A percentile compares a stretch with the other conserved stretches of the same genome.
phyloP scores from a whole-genome alignment of 1,140 invertebrate species.

The Antheraea pernyi region DNA sequence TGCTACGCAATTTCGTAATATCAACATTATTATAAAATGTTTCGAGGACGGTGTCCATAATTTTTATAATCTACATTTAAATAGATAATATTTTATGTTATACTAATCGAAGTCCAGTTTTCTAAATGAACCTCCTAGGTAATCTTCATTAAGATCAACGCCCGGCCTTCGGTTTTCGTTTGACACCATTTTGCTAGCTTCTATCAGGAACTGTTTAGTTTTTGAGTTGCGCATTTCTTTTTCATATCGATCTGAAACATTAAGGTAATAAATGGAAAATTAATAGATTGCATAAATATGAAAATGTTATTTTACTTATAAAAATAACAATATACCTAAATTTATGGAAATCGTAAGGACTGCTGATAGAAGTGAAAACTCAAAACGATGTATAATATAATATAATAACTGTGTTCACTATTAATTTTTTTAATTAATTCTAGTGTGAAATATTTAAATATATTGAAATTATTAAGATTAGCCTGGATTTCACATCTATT shows the following conservation, averaged over 20 bases:
- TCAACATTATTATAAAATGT: not conserved
- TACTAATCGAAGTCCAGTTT: conserved; percentile 42
- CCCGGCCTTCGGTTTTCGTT: conserved; percentile 31
- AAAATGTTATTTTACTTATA: too few relatives aligned
- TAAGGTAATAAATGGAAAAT: too few relatives aligned
- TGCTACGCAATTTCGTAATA: not conserved
- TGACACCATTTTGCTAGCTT: conserved; percentile 38
- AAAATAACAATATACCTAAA: too few relatives aligned
- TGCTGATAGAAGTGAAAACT: too few relatives aligned
- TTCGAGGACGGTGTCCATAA: not conserved
- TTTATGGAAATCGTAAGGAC: too few relatives aligned
- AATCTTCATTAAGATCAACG: conserved; percentile 31
- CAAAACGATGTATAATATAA: too few relatives aligned
- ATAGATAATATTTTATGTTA: not conserved
- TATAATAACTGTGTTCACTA: too few relatives aligned
- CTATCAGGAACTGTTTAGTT: conserved; percentile 34
- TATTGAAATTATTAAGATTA: too few relatives aligned
- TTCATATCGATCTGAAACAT: conserved; percentile 30
- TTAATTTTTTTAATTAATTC: too few relatives aligned
- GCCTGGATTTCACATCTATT: too few relatives aligned
- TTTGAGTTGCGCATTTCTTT: conserved; percentile 35
- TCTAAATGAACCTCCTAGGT: conserved; percentile 45
- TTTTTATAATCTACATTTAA: not conserved
- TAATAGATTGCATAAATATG: too few relatives aligned
- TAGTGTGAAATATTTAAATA: too few relatives aligned